phyloP scores from a whole-genome alignment of 2,113 vertebrate genomes.

The Turnix velox region DNA sequence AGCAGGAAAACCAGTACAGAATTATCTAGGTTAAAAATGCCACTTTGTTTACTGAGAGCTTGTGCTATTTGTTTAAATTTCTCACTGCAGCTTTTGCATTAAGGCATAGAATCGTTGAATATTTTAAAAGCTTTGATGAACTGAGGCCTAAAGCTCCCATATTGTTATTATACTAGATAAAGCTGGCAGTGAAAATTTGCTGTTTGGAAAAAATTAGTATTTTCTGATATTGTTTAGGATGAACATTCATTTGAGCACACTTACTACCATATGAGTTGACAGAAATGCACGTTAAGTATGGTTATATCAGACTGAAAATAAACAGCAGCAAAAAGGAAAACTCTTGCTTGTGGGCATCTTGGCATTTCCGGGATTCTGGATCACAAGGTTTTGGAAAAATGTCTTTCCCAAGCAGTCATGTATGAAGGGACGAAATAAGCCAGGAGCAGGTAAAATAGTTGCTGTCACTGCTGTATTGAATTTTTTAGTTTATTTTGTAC shows the following conservation, averaged over 20 bases:
- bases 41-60: not conserved
- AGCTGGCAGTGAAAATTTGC: not conserved
- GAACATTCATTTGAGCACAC: not conserved
- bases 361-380: not conserved
- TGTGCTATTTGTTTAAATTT: not conserved
- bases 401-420: not conserved
- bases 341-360: not conserved
- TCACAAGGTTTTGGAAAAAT: not conserved
- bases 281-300: not conserved
- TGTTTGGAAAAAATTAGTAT: not conserved
- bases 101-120: accelerated
- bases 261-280: not conserved
- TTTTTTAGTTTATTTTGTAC: not conserved
- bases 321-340: not conserved
- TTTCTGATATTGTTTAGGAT: not conserved
- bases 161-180: not conserved
- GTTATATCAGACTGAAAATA: slow-evolving; percentile 1
- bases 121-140: not conserved
- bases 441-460: not conserved
- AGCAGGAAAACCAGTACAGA: not conserved
- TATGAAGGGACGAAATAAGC: not conserved
- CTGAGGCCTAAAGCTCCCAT: not conserved
- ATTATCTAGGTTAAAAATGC: too few relatives aligned
- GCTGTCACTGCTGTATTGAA: not conserved
- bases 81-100: not conserved